Evolutionary conservation across 2,113 vertebrate genomes (phyloP).

Genomic region (Solea senegalensis): DNA sequence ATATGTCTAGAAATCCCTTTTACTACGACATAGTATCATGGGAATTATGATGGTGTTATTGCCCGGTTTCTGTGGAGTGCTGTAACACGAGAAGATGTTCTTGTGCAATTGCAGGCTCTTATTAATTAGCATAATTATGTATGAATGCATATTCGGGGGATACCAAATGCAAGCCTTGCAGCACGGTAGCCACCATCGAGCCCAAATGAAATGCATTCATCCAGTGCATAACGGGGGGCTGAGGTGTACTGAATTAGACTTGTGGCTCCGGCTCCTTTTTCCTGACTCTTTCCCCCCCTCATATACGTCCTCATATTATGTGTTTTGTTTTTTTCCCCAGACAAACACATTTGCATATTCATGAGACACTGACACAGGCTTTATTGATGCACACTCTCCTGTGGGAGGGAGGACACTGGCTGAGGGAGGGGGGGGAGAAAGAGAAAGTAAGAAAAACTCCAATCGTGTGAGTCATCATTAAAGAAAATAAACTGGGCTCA

Average conservation of each 20-base stretch:
- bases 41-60: slow-evolving; percentile 25
- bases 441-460: slow-evolving; percentile 38
- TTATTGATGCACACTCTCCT: slow-evolving; percentile 66
- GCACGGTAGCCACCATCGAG: slow-evolving; percentile 25
- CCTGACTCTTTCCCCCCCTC: slow-evolving; percentile 28
- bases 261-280: slow-evolving; percentile 3
- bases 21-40: slow-evolving; percentile 21
- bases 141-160: slow-evolving; percentile 43
- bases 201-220: slow-evolving; percentile 46
- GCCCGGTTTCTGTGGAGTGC: slow-evolving; percentile 40
- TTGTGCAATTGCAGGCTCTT: slow-evolving; percentile 24
- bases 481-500: slow-evolving; percentile 53
- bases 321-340: slow-evolving; percentile 49
- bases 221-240: slow-evolving; percentile 33
- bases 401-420: slow-evolving; percentile 56
- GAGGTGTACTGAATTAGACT: slow-evolving; percentile 38
- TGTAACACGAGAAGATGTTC: slow-evolving; percentile 31
- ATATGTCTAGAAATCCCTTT: slow-evolving; percentile 42
- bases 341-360: slow-evolving; percentile 75
- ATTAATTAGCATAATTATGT: slow-evolving; percentile 49
- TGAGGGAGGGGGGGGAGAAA: not conserved
- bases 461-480: slow-evolving; percentile 69
- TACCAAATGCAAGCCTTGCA: slow-evolving; percentile 45
- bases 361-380: slow-evolving; percentile 68
- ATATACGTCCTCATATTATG: slow-evolving; percentile 24